Percentiles rank a stretch among this genome's conserved stretches.
These are phyloP conservation scores for Dendroctonus valens DNA, from an alignment of 1,140 invertebrate genomes.

Conservation along the genomic window DNA sequence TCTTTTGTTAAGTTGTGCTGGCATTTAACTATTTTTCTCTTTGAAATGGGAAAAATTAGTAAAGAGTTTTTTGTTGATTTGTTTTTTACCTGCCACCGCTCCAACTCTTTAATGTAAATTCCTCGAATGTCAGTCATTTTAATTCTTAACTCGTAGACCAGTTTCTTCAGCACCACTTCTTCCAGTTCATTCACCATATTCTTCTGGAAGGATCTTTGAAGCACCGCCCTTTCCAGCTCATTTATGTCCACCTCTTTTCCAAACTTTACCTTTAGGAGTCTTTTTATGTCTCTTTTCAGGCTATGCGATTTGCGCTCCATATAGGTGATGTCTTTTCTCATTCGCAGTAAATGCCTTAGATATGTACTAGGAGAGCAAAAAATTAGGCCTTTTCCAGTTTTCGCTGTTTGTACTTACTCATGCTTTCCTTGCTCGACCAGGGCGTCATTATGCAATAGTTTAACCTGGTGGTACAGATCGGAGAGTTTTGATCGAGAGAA, in stretches of 20 bases:
- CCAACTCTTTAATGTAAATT: constrained; percentile 51
- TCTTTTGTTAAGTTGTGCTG: constrained; percentile 51
- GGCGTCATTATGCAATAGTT: constrained; percentile 64
- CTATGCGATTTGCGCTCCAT: constrained; percentile 56
- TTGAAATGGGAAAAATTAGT: constrained; percentile 32
- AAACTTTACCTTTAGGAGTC: constrained; percentile 59
- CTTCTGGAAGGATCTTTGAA: constrained; percentile 52
- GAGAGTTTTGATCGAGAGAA: constrained; percentile 61
- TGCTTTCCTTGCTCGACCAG: constrained; percentile 58
- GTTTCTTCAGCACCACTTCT: constrained; percentile 56
- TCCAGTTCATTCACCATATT: constrained; percentile 52
- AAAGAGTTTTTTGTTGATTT: constrained; percentile 11
- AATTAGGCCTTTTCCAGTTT: constrained; percentile 12
- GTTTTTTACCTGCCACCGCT: constrained; percentile 37
- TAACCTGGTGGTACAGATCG: constrained; percentile 61
- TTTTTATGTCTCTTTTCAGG: constrained; percentile 54
- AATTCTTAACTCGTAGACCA: constrained; percentile 56
- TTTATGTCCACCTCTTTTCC: constrained; percentile 57
- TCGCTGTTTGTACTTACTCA: constrained; percentile 50
- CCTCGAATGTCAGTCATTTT: constrained; percentile 52
- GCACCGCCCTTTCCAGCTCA: constrained; percentile 57
- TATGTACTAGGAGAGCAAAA: constrained; percentile 49
- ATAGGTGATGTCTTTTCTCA: constrained; percentile 57
- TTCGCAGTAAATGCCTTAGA: constrained; percentile 54
- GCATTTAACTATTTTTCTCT: constrained; percentile 46